Evolutionary conservation across 2,113 vertebrate species (phyloP).

Genomic region (Manacus vitellinus): DNA sequence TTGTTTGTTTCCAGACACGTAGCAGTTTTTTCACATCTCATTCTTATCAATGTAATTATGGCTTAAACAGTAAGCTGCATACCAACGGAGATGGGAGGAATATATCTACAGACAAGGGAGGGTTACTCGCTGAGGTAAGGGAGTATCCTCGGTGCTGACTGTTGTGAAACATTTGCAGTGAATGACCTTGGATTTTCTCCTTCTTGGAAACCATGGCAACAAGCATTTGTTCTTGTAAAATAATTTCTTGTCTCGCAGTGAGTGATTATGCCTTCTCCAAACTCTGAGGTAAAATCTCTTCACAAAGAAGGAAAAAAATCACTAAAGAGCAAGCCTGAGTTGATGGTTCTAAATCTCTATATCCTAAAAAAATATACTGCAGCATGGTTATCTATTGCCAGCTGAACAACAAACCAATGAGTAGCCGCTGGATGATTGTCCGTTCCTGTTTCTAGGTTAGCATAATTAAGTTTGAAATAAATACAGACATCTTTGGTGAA

Average conservation of each 20-base stretch:
- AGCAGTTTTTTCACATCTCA: neutral
- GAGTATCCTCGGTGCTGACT: neutral
- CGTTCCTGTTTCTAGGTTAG: neutral
- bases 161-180: constrained; percentile 2
- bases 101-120: neutral
- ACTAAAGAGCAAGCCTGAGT: neutral
- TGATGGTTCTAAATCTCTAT: neutral
- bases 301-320: neutral
- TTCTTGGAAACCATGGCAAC: constrained; percentile 70
- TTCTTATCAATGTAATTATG: neutral
- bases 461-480: neutral
- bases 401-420: neutral
- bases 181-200: constrained; percentile 62
- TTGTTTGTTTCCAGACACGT: neutral
- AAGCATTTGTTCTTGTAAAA: constrained; percentile 48
- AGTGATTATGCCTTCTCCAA: constrained; percentile 8
- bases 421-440: neutral
- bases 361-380: neutral
- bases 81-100: neutral
- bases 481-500: neutral
- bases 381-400: neutral
- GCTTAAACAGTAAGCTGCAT: neutral
- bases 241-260: constrained; percentile 44
- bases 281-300: neutral
- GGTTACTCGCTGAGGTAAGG: fast-evolving